A percentile compares a stretch with the other conserved stretches of the same genome.
Evolutionary conservation across 2,113 vertebrate species (phyloP).

Genomic region (Sinocyclocheilus anshuiensis): DNA sequence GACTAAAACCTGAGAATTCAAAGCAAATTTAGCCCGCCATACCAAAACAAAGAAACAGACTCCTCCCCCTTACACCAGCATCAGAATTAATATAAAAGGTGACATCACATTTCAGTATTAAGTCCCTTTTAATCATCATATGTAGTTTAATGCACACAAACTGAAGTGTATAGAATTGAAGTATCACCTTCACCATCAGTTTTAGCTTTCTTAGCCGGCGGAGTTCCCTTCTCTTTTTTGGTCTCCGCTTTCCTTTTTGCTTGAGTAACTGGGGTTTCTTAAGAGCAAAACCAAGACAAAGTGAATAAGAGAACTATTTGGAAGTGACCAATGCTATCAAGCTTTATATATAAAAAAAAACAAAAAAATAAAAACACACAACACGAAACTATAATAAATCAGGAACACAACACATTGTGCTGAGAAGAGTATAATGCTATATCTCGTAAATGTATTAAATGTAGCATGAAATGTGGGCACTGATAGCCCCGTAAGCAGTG

Average conservation of each 20-base stretch:
- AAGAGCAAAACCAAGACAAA: neutral
- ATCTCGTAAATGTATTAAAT: no score
- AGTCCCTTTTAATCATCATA: conserved; percentile 82
- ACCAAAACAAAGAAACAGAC: neutral
- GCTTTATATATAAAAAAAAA: no score
- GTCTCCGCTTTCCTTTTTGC: conserved; percentile 76
- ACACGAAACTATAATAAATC: no score
- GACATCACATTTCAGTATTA: conserved; percentile 84
- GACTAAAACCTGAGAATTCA: conserved; percentile 72
- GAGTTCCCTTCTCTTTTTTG: conserved; percentile 75
- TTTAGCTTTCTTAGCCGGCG: conserved; percentile 78
- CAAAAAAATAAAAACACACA: no score
- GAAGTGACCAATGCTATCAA: no score
- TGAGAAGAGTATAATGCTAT: no score
- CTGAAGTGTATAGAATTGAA: fast-evolving
- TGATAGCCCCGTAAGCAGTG: no score
- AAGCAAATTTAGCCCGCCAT: neutral
- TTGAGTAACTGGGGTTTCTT: conserved; percentile 64
- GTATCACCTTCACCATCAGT: conserved; percentile 70
- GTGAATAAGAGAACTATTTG: neutral
- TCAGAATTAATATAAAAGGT: conserved; percentile 70
- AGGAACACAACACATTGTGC: no score
- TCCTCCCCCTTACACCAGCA: conserved; percentile 37
- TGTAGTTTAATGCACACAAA: conserved; percentile 47
- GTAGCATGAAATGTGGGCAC: no score